phyloP scores from a whole-genome alignment of 2,797 vertebrate species.

The Amniataba percoides region DNA sequence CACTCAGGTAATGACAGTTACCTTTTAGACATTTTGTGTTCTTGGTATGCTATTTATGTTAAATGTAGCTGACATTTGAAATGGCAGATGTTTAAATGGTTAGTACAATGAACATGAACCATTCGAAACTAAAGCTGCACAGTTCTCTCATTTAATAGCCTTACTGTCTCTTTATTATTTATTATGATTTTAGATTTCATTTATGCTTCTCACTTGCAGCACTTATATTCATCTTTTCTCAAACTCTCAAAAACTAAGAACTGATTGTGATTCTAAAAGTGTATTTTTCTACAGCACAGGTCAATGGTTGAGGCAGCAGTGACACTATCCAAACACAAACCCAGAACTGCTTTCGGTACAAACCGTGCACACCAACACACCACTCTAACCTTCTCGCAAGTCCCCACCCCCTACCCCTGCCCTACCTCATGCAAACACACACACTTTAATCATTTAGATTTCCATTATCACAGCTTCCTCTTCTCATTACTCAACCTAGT shows the following conservation, averaged over 20 bases:
- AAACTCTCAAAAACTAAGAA: no score
- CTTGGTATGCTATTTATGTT: neutral
- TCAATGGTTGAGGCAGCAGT: slow-evolving; percentile 10
- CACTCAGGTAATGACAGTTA: no score
- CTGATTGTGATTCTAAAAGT: neutral
- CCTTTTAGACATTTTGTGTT: neutral
- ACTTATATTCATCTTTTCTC: no score
- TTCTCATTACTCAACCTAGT: slow-evolving; percentile 79
- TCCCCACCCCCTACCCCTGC: slow-evolving; percentile 3
- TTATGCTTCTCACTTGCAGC: no score
- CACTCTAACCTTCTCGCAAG: slow-evolving; percentile 14
- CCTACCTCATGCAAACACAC: slow-evolving; percentile 61
- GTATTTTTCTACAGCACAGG: neutral
- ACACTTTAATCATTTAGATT: slow-evolving; percentile 80
- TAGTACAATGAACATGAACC: neutral
- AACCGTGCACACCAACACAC: slow-evolving; percentile 7
- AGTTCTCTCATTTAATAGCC: no score
- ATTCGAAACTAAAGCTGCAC: slow-evolving; percentile 2
- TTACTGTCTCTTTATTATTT: no score
- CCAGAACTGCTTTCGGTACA: neutral
- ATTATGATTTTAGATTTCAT: no score
- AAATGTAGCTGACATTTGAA: neutral
- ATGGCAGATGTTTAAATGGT: neutral
- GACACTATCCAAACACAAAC: neutral
- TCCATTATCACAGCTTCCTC: slow-evolving; percentile 79